Evolutionary conservation across 1,140 invertebrate species (phyloP).

Genomic region (Eupeodes corollae): DNA sequence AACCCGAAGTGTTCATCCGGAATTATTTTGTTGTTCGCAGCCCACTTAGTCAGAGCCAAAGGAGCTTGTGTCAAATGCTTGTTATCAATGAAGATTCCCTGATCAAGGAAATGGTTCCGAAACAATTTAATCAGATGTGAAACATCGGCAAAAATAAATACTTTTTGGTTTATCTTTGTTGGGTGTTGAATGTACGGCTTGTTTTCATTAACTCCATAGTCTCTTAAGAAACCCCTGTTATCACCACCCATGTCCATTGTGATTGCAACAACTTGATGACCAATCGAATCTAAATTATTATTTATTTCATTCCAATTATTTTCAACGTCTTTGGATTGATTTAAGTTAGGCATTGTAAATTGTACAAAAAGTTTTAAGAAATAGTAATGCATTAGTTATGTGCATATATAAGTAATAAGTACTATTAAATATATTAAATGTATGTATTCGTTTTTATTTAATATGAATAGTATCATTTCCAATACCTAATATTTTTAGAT

Average conservation of each 20-base stretch:
- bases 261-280: constrained; percentile 14
- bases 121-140: constrained; percentile 22
- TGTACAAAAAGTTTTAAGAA: no score
- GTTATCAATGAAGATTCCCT: neutral
- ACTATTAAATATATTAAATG: no score
- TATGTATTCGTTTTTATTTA: no score
- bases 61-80: neutral
- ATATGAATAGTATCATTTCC: no score
- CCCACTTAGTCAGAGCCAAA: neutral
- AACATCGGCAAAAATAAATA: constrained; percentile 15
- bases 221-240: constrained; percentile 13
- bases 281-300: constrained; percentile 9
- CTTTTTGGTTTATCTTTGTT: constrained; percentile 2
- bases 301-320: constrained; percentile 16
- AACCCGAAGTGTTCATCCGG: no score
- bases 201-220: constrained; percentile 8
- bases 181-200: constrained; percentile 12
- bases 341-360: no score
- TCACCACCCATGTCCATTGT: constrained; percentile 19
- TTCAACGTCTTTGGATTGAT: no score
- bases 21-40: no score
- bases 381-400: no score
- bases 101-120: constrained; percentile 7
- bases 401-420: no score
- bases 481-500: no score